Evolutionary conservation across 2,113 vertebrate species (phyloP), one percentile per base, ranked within the genome.

Genomic region (Amia ocellicauda): DNA sequence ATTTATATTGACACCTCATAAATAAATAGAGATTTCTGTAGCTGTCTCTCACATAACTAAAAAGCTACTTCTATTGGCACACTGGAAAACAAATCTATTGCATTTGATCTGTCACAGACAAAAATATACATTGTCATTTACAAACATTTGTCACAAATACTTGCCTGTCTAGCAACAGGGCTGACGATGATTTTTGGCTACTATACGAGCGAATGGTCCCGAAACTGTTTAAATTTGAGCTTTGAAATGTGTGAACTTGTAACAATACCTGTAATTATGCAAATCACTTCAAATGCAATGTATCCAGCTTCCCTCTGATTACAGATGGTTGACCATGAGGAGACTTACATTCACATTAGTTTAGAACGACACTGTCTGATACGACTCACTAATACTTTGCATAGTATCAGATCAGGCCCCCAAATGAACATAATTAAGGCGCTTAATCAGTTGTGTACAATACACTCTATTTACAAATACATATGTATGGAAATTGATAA

Each of bases 1-100:
- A 41, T 87, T 67, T 80, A 66, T 80, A 73, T 83, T 67, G 63
- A 82, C 68, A 81, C 77, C 68, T 88, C 76, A 82, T 92, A 81
- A 91, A 88, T 92, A 93, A 91, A 93, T 91, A 89, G 87, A 91
- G 3, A 87, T 86, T 89, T 89, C 77, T 76, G 83, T 66, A 83
- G 69, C 77, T 76, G 69, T 67, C 70, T 75, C 28, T 74, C 68
- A 88, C 86, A 75, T 84, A 85, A 86, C 84, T 49, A 42, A 80
- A 67, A 84, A 81, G 69, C 59, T 53, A 83, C 85, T 86, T 86
- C 59, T 59, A 85, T 71, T 73, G 79, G 78, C 59, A 74, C 74
- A 76, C 74, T 81, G 90, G 80, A 86, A 84, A 87, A 89, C 62
- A 80, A 74, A 78, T 80, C 80, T 83, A 82, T 77, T 85, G 70